Percentiles rank a stretch among this genome's conserved stretches.
These are phyloP conservation scores for Cydia strobilella DNA, from an alignment of 1,140 invertebrate genomes.

Conservation along the genomic window DNA sequence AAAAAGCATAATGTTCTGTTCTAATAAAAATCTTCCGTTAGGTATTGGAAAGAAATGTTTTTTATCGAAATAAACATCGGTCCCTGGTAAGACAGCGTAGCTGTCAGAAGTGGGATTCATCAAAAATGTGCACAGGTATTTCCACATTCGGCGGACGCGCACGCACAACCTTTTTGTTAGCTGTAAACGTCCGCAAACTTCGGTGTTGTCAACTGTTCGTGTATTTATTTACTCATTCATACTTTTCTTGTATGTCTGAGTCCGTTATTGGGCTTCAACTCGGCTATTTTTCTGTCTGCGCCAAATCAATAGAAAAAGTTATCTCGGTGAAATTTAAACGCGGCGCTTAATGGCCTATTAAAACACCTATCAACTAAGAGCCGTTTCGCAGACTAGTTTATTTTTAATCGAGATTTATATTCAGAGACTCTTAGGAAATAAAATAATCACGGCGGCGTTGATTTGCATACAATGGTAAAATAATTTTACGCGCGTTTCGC, in stretches of 20 bases:
- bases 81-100: constrained; percentile 31
- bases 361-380: constrained; percentile 64
- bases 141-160: constrained; percentile 43
- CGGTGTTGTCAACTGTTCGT: constrained; percentile 51
- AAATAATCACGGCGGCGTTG: constrained; percentile 77
- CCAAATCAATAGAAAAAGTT: constrained; percentile 21
- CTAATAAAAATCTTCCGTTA: constrained; percentile 9
- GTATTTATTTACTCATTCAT: constrained; percentile 56
- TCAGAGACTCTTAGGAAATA: constrained; percentile 77
- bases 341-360: constrained; percentile 36
- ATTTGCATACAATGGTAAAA: constrained; percentile 81
- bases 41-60: not conserved
- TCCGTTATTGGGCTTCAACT: constrained; percentile 40
- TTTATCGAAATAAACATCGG: constrained; percentile 19
- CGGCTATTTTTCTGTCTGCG: constrained; percentile 34
- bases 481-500: constrained; percentile 80
- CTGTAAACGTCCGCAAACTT: constrained; percentile 48
- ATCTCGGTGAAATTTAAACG: constrained; percentile 40
- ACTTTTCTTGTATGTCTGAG: constrained; percentile 49
- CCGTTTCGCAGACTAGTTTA: constrained; percentile 57
- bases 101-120: constrained; percentile 44
- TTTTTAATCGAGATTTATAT: constrained; percentile 78
- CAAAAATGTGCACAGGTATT: constrained; percentile 47
- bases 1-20: not conserved
- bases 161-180: constrained; percentile 50